Evolutionary conservation across 2,113 vertebrate species (phyloP).

Genomic region (Numida meleagris): DNA sequence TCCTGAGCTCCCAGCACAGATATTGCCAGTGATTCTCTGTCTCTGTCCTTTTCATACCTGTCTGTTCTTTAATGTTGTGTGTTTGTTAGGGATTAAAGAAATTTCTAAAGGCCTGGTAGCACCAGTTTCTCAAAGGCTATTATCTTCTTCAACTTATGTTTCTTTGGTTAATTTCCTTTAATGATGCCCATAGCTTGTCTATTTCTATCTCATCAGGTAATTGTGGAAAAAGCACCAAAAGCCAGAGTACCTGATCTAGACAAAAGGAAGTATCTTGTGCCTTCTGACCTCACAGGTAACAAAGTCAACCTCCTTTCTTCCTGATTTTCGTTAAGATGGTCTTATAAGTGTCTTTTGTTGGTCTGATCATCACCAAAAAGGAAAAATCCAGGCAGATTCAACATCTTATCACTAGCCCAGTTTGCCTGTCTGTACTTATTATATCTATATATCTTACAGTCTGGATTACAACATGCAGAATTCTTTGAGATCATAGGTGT

Average conservation of each 20-base stretch:
- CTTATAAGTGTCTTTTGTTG: neutral
- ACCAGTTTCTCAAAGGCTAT: neutral
- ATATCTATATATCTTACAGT: neutral
- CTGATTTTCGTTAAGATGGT: neutral
- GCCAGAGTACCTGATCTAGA: constrained; percentile 95
- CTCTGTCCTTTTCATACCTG: neutral
- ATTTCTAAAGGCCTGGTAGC: neutral
- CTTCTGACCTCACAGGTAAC: constrained; percentile 96
- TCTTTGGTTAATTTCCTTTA: neutral
- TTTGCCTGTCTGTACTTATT: neutral
- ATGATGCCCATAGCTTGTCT: neutral
- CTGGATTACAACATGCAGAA: neutral
- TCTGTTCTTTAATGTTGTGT: neutral
- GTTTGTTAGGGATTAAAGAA: neutral
- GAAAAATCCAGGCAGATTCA: neutral
- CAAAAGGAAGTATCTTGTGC: constrained; percentile 97
- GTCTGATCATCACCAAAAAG: neutral
- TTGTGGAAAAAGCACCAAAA: constrained; percentile 92
- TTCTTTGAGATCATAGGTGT: neutral
- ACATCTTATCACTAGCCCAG: neutral
- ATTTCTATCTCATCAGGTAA: constrained; percentile 82
- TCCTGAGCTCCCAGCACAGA: neutral
- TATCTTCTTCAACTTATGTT: neutral
- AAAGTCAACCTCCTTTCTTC: neutral
- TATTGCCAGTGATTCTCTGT: neutral